Conservation (phyloP, 2,888 invertebrate species). For the Eupelmus urozonus region DNA sequence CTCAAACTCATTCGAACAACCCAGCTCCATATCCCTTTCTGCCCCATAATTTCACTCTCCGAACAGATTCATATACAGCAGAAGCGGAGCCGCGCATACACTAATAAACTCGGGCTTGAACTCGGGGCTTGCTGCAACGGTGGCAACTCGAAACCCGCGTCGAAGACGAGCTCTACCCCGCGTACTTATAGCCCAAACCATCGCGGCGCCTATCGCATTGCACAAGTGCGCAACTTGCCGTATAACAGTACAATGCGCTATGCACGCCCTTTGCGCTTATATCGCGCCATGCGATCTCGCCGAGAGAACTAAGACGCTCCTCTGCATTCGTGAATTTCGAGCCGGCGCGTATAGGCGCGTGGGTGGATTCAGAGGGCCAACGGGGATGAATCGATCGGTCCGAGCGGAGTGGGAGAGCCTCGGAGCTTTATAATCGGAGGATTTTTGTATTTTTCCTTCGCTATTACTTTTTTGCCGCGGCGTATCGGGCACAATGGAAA, state of each 20-base stretch:
- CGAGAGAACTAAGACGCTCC: constrained; percentile 31
- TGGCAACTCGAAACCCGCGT: constrained; percentile 3
- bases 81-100: background rate
- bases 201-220: constrained; percentile 31
- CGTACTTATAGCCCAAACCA: constrained; percentile 6
- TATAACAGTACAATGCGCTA: constrained; percentile 39
- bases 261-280: constrained; percentile 1
- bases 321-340: background rate
- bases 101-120: constrained; percentile 43
- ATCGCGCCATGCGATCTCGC: constrained; percentile 45
- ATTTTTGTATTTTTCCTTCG: too few relatives aligned
- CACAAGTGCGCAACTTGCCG: constrained; percentile 31
- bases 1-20: too few relatives aligned
- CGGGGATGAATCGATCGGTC: background rate
- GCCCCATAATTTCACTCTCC: constrained; percentile 3
- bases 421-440: too few relatives aligned
- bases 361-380: background rate
- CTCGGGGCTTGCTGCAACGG: too few relatives aligned
- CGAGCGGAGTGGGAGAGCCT: background rate
- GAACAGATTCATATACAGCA: background rate
- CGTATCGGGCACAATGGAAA: background rate
- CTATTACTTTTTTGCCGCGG: background rate
- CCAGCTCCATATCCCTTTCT: too few relatives aligned
- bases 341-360: background rate
- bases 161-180: constrained; percentile 40